These are phyloP conservation scores for Hyla sarda DNA, from an alignment of 2,113 vertebrate genomes.

Conservation along the genomic window DNA sequence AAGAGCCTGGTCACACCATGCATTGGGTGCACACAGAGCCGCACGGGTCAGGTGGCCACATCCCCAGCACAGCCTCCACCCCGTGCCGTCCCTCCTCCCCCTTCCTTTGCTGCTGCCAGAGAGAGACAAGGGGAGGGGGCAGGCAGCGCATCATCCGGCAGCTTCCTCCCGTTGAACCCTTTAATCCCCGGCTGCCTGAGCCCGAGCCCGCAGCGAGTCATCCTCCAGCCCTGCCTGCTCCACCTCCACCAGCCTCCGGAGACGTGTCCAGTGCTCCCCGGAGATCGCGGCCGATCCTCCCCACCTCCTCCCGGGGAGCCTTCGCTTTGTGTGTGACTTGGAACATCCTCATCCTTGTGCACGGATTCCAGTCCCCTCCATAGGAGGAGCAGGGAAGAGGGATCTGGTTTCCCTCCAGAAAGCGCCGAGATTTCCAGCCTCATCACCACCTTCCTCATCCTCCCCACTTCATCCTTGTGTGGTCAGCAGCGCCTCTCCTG, in stretches of 20 bases:
- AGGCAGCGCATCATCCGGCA: constrained; percentile 42
- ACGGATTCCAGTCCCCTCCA: constrained; percentile 25
- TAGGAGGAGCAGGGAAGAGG: constrained; percentile 26
- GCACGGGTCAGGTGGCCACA: background rate
- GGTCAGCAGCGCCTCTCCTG: background rate
- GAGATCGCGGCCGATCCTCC: constrained; percentile 23
- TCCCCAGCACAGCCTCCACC: background rate
- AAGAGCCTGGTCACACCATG: too few relatives aligned
- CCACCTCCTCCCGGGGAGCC: constrained; percentile 6
- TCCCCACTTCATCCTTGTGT: constrained; percentile 6
- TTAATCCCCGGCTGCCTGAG: background rate
- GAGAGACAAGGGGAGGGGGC: constrained; percentile 16
- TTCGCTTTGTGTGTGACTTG: constrained; percentile 36
- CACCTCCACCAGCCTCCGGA: constrained; percentile 46
- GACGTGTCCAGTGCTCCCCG: constrained; percentile 50
- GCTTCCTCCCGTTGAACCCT: constrained; percentile 46
- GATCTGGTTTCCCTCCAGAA: constrained; percentile 30
- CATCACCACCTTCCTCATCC: background rate
- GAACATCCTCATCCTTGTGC: background rate
- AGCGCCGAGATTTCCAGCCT: constrained; percentile 2
- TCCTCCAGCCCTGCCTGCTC: background rate
- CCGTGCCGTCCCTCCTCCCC: background rate
- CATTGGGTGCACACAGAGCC: too few relatives aligned
- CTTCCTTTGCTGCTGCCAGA: background rate
- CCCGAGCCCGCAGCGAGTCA: background rate